These are phyloP conservation scores for Bombus superbus DNA, from an alignment of 1,140 invertebrate species.

Conservation along the genomic window DNA sequence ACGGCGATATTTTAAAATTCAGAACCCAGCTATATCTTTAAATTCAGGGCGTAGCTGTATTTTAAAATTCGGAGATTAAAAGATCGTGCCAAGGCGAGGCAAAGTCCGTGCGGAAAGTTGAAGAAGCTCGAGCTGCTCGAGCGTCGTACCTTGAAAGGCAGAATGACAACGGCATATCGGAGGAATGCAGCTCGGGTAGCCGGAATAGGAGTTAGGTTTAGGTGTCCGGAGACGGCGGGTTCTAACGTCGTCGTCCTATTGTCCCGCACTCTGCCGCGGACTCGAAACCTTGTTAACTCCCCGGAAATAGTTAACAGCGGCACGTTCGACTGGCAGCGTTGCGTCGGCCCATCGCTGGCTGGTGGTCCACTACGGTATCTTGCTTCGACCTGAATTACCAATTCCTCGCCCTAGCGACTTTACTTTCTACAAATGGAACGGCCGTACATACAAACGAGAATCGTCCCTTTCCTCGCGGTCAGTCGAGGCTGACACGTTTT, in stretches of 20 bases:
- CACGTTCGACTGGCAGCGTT: constrained; percentile 62
- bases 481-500: not conserved
- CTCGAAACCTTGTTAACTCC: constrained; percentile 75
- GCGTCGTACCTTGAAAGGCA: not conserved
- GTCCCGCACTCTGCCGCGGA: constrained; percentile 67
- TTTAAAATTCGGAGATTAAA: too few relatives aligned
- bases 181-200: not conserved
- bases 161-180: constrained; percentile 13
- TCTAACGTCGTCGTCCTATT: constrained; percentile 73
- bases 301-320: constrained; percentile 76
- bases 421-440: constrained; percentile 65
- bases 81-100: too few relatives aligned
- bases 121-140: not conserved
- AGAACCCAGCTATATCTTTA: too few relatives aligned
- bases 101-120: not conserved
- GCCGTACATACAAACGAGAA: constrained; percentile 62
- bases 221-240: constrained; percentile 55
- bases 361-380: constrained; percentile 44
- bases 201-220: constrained; percentile 58
- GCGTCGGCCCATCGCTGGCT: not conserved
- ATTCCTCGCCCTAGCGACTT: constrained; percentile 38
- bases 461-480: not conserved
- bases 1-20: not conserved
- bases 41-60: too few relatives aligned
- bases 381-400: constrained; percentile 60